Evolutionary conservation across 2,888 invertebrate genomes (phyloP).

Genomic region (Myopa testacea): DNA sequence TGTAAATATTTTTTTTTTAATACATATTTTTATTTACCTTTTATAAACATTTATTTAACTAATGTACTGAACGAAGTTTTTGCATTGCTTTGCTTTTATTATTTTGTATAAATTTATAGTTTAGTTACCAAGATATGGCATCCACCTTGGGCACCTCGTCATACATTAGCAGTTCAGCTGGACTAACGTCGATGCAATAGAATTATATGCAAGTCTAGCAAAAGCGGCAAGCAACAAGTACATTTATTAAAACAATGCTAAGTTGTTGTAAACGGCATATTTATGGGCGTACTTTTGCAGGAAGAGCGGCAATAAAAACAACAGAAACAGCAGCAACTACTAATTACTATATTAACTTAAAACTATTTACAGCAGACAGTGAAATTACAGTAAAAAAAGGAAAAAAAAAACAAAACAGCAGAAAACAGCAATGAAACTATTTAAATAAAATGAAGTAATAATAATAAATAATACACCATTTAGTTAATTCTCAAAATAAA

Average conservation of each 20-base stretch:
- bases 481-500: conserved; percentile 38
- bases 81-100: too few species aligned
- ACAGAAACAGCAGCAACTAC: conserved; percentile 4
- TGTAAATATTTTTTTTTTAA: too few species aligned
- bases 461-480: conserved; percentile 22
- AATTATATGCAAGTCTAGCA: conserved; percentile 45
- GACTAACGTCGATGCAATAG: conserved; percentile 69
- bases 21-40: too few species aligned
- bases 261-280: conserved; percentile 17
- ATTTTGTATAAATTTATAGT: conserved; percentile 72
- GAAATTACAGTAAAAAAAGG: conserved; percentile 46
- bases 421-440: conserved; percentile 32
- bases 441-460: conserved; percentile 25
- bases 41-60: too few species aligned
- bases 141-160: conserved; percentile 75
- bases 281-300: conserved; percentile 29
- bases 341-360: conserved; percentile 33
- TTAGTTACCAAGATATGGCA: conserved; percentile 83
- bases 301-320: not conserved
- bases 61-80: too few species aligned
- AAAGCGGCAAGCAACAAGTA: conserved; percentile 29
- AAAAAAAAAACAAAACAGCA: conserved; percentile 12
- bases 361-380: conserved; percentile 27
- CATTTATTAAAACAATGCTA: conserved; percentile 21
- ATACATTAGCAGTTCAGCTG: conserved; percentile 73